Conservation (phyloP, 2,888 invertebrate genomes). For the Ectemnius lituratus region DNA sequence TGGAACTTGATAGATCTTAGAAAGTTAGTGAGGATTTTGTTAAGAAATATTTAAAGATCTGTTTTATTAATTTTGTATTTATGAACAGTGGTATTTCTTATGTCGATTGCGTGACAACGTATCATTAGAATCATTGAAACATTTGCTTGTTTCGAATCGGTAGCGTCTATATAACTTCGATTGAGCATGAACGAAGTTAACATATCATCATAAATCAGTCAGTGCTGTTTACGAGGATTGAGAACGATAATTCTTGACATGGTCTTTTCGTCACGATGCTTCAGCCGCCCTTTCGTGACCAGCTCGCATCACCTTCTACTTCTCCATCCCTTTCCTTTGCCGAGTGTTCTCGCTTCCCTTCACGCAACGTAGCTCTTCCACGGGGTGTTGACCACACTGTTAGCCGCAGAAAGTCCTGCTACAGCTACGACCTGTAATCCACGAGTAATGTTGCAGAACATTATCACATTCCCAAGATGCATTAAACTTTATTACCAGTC, state of each 20-base stretch:
- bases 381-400: background rate
- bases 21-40: no score
- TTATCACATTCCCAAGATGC: no score
- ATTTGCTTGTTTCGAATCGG: background rate
- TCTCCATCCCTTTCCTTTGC: background rate
- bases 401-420: background rate
- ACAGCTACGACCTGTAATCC: background rate
- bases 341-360: constrained; percentile 1
- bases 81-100: no score
- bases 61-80: no score
- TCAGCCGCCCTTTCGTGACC: constrained; percentile 35
- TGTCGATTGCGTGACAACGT: no score
- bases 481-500: no score
- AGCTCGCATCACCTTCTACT: background rate
- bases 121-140: no score
- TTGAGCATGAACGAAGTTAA: constrained; percentile 31
- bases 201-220: constrained; percentile 45
- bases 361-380: background rate
- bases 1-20: no score
- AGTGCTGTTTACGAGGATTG: constrained; percentile 41
- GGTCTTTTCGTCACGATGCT: constrained; percentile 33
- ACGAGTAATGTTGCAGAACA: no score
- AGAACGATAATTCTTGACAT: constrained; percentile 42
- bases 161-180: constrained; percentile 23
- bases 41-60: no score